Base-by-base conservation (phyloP, 1,140 invertebrate species). In the Liolophura sinensis region DNA sequence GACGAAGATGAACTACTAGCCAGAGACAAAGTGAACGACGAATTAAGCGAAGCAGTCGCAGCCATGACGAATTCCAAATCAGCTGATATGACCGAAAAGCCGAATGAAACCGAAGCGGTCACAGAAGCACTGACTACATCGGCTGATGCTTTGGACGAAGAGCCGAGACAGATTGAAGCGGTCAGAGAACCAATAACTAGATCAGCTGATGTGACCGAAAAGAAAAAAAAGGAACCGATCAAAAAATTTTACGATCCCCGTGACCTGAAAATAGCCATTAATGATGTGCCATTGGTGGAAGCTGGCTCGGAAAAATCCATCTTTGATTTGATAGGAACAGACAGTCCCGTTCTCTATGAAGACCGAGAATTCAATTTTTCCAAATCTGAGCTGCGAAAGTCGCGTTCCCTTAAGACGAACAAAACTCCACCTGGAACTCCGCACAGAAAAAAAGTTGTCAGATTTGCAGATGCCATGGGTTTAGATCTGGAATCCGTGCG, bases 391-490 rank as follows among this genome's bases (percentile, higher is more conserved):
- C 67, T 84, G 11, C 62, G 80, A 27, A 79, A 82, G 61, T 78
- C 77, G 15, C 76, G 94, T 0, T 96, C 93, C 0, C 82, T 97
- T 18, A 96, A 95, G 85, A 91, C 91, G 0, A 92, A 92, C 0
- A 96, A 96, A 85, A 96, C 93, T 0, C 94, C 94, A 24, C 94
- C 94, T 0, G 92, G 92, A 1, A 85, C 81, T 3, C 81, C 82
- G 4, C 64, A 75, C 18, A 87, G 91, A 0, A 97, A 97, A 82
- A 98, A 97, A 84, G 96, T 96, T 48, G 95, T 97, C 0, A 88
- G 95, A 20, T 98, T 98, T 82, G 96, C 95, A 0, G 96, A 98
- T 78, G 94, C 93, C 0, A 85, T 98, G 46, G 96, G 96, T 0
- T 85, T 98, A 11, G 95, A 98, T 86, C 85, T 98, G 67, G 94